Evolutionary conservation across 2,888 invertebrate genomes (phyloP).

Genomic region (Gryllus longicercus): DNA sequence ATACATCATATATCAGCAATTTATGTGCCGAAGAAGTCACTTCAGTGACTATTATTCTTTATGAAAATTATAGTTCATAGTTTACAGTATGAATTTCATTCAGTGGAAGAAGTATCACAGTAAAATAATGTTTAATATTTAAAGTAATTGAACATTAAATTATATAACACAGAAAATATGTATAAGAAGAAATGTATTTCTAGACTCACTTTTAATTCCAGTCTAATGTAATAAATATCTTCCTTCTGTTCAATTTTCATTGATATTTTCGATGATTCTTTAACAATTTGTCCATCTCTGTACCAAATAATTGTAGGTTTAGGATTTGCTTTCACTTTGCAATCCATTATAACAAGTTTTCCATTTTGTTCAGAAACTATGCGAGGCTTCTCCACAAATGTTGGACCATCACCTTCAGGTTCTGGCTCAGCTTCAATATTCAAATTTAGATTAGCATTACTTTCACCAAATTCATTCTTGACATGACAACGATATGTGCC

Average conservation of each 20-base stretch:
- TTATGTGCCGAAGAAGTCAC: no score
- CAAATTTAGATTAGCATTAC: conserved; percentile 92
- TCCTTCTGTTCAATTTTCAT: conserved; percentile 69
- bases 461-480: conserved; percentile 92
- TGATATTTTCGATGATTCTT: conserved; percentile 72
- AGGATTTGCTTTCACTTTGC: conserved; percentile 77
- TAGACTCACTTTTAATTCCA: conserved; percentile 64
- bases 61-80: no score
- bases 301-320: conserved; percentile 81
- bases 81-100: no score
- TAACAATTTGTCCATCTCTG: conserved; percentile 72
- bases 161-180: no score
- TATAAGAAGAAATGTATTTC: no score
- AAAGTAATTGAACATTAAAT: no score
- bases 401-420: conserved; percentile 89
- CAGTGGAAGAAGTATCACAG: no score
- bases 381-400: conserved; percentile 86
- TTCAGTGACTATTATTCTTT: no score
- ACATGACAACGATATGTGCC: conserved; percentile 92
- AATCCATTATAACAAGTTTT: conserved; percentile 83
- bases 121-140: no score
- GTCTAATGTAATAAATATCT: conserved; percentile 79
- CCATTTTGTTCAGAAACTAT: conserved; percentile 78
- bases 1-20: no score
- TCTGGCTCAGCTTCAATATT: conserved; percentile 97